Base-by-base conservation (phyloP, 2,113 vertebrate species). In the Eulemur rufifrons region DNA sequence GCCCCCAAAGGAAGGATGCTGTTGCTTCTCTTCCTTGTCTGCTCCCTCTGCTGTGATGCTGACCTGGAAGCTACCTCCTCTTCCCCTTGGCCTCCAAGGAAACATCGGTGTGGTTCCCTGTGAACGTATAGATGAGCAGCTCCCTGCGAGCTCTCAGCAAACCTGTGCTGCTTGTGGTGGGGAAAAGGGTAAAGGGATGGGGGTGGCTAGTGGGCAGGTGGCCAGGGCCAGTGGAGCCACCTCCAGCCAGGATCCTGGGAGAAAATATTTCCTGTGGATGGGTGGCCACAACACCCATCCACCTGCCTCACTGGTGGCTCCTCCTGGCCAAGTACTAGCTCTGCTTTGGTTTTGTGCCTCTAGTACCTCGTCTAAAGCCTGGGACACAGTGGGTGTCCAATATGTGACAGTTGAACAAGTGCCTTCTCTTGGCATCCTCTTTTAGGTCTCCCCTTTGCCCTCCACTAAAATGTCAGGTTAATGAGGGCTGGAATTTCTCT, bases 191-290 rank as follows among this genome's bases (percentile, higher is more conserved):
- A 8, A 21, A 64, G 23, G 6, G 14, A 63, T 87, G 15, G 29
- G 39, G 47, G 27, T 87, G 29, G 47, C n/a, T 50, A 50, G 52
- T 85, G 37, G 23, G 56, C 64, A 69, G 50, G 42, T 76, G 74
- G 89, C 34, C 23, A 34, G 84, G 25, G 23, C 59, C 56, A 87
- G 1, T 34, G 50, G 52, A 83, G 59, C 32, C 23, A 32, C 45
- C 37, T 93, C 15, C 63, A 64, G 45, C 37, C 32, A 93, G 37
- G 61, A 93, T 91, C 14, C n/a, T 93, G 21, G 59, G 80, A 71
- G 66, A 82, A 95, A 97, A 87, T n/a, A 61, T 66, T 94, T 94
- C 86, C 10, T 84, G 52, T 61, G 45, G 25, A 92, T 92, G 15
- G 12, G 56, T 91, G 50, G 23, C 68, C 32, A 91, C 50, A 78